Conservation (phyloP, 2,797 vertebrate genomes). For the Peromyscus nudipes region DNA sequence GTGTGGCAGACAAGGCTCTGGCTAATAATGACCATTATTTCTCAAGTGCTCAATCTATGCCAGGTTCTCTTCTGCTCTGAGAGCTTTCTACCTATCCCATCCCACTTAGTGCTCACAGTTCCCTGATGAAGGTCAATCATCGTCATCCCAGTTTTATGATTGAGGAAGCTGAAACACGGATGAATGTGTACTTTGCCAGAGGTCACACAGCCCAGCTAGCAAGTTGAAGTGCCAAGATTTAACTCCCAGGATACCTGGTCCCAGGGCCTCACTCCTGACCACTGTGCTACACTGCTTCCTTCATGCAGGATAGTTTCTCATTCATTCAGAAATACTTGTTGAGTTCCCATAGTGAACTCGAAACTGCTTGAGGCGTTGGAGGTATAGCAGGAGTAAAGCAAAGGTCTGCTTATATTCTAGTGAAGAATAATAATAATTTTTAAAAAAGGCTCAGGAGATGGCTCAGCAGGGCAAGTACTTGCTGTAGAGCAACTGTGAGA, state of each 20-base stretch:
- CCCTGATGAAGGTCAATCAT: neutral
- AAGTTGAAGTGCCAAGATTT: neutral
- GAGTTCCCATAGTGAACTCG: neutral
- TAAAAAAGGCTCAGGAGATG: neutral
- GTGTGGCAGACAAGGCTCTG: slow-evolving; percentile 32
- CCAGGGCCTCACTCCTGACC: neutral
- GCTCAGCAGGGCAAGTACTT: neutral
- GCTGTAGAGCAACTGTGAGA: neutral
- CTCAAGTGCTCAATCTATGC: neutral
- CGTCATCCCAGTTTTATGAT: neutral
- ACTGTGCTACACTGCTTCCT: fast-evolving
- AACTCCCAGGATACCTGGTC: neutral
- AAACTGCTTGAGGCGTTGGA: neutral
- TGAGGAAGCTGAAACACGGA: neutral
- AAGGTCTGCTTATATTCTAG: neutral
- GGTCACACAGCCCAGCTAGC: neutral
- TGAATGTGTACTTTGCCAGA: neutral
- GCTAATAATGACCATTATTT: slow-evolving; percentile 37
- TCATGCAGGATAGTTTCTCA: neutral
- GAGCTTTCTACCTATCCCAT: neutral
- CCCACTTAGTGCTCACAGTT: neutral
- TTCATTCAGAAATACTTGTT: neutral
- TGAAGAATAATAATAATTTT: slow-evolving; percentile 8
- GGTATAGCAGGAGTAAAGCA: neutral
- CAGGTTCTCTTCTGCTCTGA: neutral